Base-by-base conservation (phyloP, 2,797 vertebrate genomes). In the Enteromius argenteus region DNA sequence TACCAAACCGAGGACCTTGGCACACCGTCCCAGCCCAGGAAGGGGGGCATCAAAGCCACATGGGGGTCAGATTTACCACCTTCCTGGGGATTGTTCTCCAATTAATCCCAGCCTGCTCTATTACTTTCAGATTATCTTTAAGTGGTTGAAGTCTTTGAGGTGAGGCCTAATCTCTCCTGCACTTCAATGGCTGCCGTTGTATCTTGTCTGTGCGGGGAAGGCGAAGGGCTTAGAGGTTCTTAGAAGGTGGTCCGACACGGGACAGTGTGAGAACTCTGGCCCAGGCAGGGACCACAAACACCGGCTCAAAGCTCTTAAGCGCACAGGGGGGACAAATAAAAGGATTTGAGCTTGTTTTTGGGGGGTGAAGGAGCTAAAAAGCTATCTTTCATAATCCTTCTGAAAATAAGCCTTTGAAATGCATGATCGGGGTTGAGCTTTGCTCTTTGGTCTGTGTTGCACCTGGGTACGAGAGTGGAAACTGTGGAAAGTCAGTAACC, bases 91-190 rank as follows among this genome's bases (percentile, higher is more conserved):
- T 95, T 95, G 94, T 95, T 94, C 94, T 93, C 91, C 94, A 95
- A 95, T 96, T 95, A 95, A 95, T 96, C 95, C 94, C 92, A 93
- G 94, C 91, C 94, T 94, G 94, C 94, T 95, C 94, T 95, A 95
- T 95, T 95, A 95, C 95, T 96, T 96, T 95, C 94, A 96, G 95
- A 96, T 96, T 95, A 96, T 95, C 94, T 94, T 94, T 93, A 95
- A 96, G 92, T 95, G 94, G 93, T 92, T 92, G 92, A 94, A 95
- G 92, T 94, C 95, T 96, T 95, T 95, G 94, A 94, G 94, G 91
- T 86, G 86, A 78, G 62, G 51, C 66, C 79, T 88, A 86, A 88
- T 86, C 86, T 92, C 91, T 66, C 91, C 90, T 88, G 85, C 92
- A 95, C 94, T 95, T 95, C 94, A 95, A 95, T 95, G 92, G 90